A percentile compares a stretch with the other conserved stretches of the same genome.
Conservation (phyloP, 2,797 vertebrate species). For the Tympanoctomys barrerae region DNA sequence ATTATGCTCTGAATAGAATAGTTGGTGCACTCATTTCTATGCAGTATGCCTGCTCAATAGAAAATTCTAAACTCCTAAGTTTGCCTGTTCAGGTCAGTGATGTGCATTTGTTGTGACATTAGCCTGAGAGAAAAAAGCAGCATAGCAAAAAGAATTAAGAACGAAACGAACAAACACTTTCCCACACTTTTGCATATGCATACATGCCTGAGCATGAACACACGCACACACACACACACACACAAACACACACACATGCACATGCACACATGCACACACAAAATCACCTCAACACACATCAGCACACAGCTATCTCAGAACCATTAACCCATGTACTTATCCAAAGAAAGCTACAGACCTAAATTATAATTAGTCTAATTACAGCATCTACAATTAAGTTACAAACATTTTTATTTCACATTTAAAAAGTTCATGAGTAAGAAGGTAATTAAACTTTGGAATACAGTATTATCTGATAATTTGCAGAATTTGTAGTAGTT, state of each 20-base stretch:
- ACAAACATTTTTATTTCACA: slow-evolving; percentile 71
- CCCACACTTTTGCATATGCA: not conserved
- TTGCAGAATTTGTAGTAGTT: slow-evolving; percentile 20
- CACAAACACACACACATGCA: not conserved
- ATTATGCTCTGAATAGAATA: slow-evolving; percentile 69
- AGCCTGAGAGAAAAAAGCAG: slow-evolving; percentile 82
- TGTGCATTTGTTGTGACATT: slow-evolving; percentile 86
- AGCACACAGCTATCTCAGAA: slow-evolving; percentile 35
- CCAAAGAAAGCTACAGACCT: slow-evolving; percentile 57
- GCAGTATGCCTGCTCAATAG: slow-evolving; percentile 52
- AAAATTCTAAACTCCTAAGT: slow-evolving; percentile 68
- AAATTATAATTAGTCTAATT: slow-evolving; percentile 79
- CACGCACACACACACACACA: not conserved
- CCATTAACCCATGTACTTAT: slow-evolving; percentile 73
- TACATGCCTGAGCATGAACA: not conserved
- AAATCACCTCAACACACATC: not conserved
- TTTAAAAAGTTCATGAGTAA: slow-evolving; percentile 73
- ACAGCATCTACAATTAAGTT: slow-evolving; percentile 56
- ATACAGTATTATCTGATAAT: slow-evolving; percentile 30
- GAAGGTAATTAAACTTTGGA: slow-evolving; percentile 62
- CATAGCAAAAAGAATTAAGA: slow-evolving; percentile 79
- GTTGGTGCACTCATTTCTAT: slow-evolving; percentile 63
- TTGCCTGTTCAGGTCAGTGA: slow-evolving; percentile 79
- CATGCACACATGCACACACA: not conserved
- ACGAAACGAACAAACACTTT: slow-evolving; percentile 52